Percentiles rank a stretch among this genome's conserved stretches.
phyloP scores from a whole-genome alignment of 2,888 invertebrate genomes.

The Tachina lurida region DNA sequence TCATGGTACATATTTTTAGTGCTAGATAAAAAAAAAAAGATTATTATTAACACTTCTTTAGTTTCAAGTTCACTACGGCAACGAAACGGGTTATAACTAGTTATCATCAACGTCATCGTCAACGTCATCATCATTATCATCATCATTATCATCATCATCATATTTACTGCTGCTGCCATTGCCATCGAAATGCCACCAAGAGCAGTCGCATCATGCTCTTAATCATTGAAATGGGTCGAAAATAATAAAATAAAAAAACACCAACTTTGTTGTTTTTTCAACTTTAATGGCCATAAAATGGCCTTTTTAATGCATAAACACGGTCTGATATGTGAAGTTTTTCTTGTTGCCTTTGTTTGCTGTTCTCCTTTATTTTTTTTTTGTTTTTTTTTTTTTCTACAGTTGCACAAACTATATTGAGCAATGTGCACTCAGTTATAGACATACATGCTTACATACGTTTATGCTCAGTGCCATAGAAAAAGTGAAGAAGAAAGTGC shows the following conservation, averaged over 20 bases:
- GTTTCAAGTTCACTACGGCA: conserved; percentile 63
- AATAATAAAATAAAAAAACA: conserved; percentile 20
- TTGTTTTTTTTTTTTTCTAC: conserved; percentile 29
- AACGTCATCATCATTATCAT: neutral
- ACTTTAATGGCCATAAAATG: conserved; percentile 48
- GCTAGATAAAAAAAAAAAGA: conserved; percentile 6
- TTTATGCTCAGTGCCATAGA: neutral
- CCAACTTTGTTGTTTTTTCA: conserved; percentile 30
- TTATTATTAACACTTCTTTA: conserved; percentile 66
- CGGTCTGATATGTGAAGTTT: conserved; percentile 2
- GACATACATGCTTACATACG: neutral
- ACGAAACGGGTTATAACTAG: neutral
- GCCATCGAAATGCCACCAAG: neutral
- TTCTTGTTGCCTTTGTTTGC: neutral
- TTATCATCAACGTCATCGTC: neutral
- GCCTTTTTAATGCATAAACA: conserved; percentile 45
- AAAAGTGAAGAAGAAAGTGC: conserved; percentile 54
- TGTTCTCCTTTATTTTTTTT: neutral
- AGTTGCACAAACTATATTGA: conserved; percentile 42
- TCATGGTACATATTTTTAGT: neutral
- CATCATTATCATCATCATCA: neutral
- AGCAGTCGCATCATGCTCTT: neutral
- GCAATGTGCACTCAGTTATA: conserved; percentile 39
- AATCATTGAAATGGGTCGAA: neutral
- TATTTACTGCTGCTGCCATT: neutral